Evolutionary conservation across 2,113 vertebrate genomes (phyloP).

Genomic region (Piaya cayana): DNA sequence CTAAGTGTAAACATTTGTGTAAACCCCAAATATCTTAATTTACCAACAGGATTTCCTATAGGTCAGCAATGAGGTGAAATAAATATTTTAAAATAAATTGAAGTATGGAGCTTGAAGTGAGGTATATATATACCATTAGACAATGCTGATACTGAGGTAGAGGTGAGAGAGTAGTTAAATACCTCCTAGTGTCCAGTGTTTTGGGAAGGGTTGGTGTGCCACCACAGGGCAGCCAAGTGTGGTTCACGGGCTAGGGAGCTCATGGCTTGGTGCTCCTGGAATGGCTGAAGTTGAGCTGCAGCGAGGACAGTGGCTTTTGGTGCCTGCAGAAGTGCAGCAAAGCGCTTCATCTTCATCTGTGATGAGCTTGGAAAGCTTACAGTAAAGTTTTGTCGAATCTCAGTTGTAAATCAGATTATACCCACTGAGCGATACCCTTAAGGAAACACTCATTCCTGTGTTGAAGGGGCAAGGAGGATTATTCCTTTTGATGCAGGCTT

Average conservation of each 20-base stretch:
- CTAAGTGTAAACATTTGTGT: neutral
- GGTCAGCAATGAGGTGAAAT: neutral
- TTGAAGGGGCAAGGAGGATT: neutral
- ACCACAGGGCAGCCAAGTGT: fast-evolving
- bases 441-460: neutral
- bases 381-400: neutral
- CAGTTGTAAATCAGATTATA: slow-evolving; percentile 28
- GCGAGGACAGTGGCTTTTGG: neutral
- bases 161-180: neutral
- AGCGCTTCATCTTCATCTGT: neutral
- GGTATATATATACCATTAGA: neutral
- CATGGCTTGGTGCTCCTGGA: neutral
- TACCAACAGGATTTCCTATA: neutral
- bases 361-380: slow-evolving; percentile 25
- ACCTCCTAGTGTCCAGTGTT: fast-evolving
- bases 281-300: neutral
- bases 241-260: fast-evolving
- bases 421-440: neutral
- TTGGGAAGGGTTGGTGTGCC: fast-evolving
- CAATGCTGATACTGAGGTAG: neutral
- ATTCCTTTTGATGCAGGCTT: slow-evolving; percentile 9
- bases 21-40: neutral
- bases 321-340: neutral
- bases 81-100: neutral
- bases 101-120: neutral